Evolutionary conservation across 2,888 invertebrate genomes (phyloP), one percentile per base, ranked within the genome.

Genomic region (Timema cristinae): DNA sequence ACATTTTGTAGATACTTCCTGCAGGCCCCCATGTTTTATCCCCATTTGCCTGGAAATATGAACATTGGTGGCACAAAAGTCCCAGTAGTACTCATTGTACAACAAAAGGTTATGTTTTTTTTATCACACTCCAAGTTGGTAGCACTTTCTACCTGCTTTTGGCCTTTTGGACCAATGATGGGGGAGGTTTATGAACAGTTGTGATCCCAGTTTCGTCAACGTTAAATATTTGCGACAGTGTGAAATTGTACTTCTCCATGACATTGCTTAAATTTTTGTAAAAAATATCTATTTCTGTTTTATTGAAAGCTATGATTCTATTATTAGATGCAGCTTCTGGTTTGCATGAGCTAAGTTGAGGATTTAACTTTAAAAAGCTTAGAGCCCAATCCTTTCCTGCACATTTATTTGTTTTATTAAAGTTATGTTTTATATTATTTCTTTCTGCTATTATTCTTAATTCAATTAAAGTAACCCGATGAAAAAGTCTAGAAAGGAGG

Each of bases 11-110:
- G 63, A 83, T 73, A 7, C 82, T 79, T 52, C 80, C 79, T 73
- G 78, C 71, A 75, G 81, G 82, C 83, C 82, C 79, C 81, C 81
- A 69, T 80, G 80, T 74, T 81, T 79, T 10, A 84, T 77, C 0
- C 75, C 73, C 50, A 50, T 32, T 50, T 50, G n/a, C 50, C 63
- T 32, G 82, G 82, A 72, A 81, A 84, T 69, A 84, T 83, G 76
- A 84, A 83, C 82, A 84, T 82, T 4, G 83, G 83, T 10, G 83
- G 83, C 50, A 84, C 77, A 75, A 76, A 83, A 11, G 72, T 69
- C 8, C 83, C 81, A 67, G 81, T 77, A 74, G 80, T 79, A 77
- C 78, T 83, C 79, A 83, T 80, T 16, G 81, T 78, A 78, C 81
- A 83, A 68, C 83, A 66, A 13, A 82, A 71, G 5, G 83, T 83